Evolutionary conservation across 2,797 vertebrate species (phyloP), one percentile per base, ranked within the genome.

Genomic region (Pitangus sulphuratus): DNA sequence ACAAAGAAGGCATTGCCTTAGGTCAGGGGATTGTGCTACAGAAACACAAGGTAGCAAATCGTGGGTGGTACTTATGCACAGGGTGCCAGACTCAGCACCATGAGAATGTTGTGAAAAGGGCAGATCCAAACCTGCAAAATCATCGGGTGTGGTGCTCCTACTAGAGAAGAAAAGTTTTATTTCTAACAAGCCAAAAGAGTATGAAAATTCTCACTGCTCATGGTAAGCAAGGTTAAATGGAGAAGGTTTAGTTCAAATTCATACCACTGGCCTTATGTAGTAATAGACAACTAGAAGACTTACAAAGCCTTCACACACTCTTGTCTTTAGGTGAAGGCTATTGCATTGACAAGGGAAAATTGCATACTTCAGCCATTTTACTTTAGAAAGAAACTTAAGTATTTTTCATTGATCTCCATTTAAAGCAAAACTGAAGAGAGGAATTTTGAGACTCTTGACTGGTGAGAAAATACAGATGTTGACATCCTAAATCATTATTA

Each of bases 381-480:
- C 53, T 54, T 87, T 60, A 60, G 42, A 65, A 65, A 12, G 37
- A 80, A 65, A 17, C 8, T 51, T 51, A 47, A 14, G 12, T 92
- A 61, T 93, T 95, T 93, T 89, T 88, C 87, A 75, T 75, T 94
- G 31, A 22, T 58, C 26, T 70, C 50, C 20, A 37, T 58, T 80
- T 69, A 94, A 95, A 96, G 33, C 40, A 81, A 96, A 70, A 79
- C 65, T 87, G 56, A 82, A 87, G 74, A 37, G 50, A 95, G 33
- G 40, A 96, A 95, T 64, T 81, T 48, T 84, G 78, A 94, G 77
- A 57, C 13, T 72, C 16, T 56, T 66, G 13, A 35, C 80, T 82
- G 62, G 62, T 77, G 53, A 93, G 76, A 84, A 91, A 78, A 87
- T 33, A 77, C 54, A 87, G 35, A 50, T 47, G 18, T 42, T 85